Conservation (phyloP, 1,140 invertebrate genomes). For the Dendrolimus punctatus region DNA sequence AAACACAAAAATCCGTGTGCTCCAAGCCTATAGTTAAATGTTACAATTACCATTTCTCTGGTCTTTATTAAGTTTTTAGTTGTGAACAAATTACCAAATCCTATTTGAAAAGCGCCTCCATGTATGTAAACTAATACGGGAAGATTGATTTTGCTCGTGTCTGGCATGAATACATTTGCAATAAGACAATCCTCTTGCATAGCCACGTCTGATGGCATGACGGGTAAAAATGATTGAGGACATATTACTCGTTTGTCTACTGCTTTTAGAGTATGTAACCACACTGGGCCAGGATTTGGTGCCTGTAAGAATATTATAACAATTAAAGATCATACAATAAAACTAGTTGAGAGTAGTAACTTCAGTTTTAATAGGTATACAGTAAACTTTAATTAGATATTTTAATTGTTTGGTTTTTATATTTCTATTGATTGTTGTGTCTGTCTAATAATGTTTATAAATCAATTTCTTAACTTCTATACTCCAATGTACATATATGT, state of each 20-base stretch:
- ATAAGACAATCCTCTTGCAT: conserved; percentile 14
- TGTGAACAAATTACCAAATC: conserved; percentile 14
- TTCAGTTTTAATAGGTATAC: no score
- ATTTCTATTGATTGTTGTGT: no score
- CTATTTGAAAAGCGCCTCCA: conserved; percentile 16
- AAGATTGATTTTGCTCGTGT: conserved; percentile 10
- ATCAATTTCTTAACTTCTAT: no score
- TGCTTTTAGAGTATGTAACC: conserved; percentile 24
- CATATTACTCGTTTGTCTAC: conserved; percentile 22
- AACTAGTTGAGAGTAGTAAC: no score
- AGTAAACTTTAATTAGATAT: no score
- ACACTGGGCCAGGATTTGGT: conserved; percentile 28
- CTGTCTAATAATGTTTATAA: no score
- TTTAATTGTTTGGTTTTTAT: no score
- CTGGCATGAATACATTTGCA: conserved; percentile 14
- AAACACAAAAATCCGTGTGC: conserved; percentile 38
- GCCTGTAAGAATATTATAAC: conserved; percentile 14
- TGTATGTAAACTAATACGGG: conserved; percentile 18
- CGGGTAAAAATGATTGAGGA: conserved; percentile 11
- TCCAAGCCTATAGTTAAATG: conserved; percentile 36
- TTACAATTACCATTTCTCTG: conserved; percentile 25
- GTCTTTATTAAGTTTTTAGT: conserved; percentile 22
- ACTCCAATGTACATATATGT: no score
- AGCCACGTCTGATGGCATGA: not conserved
- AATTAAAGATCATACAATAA: no score